A percentile compares a stretch with the other conserved stretches of the same genome.
Conservation (phyloP, 2,113 vertebrate species). For the Zosterops borbonicus region DNA sequence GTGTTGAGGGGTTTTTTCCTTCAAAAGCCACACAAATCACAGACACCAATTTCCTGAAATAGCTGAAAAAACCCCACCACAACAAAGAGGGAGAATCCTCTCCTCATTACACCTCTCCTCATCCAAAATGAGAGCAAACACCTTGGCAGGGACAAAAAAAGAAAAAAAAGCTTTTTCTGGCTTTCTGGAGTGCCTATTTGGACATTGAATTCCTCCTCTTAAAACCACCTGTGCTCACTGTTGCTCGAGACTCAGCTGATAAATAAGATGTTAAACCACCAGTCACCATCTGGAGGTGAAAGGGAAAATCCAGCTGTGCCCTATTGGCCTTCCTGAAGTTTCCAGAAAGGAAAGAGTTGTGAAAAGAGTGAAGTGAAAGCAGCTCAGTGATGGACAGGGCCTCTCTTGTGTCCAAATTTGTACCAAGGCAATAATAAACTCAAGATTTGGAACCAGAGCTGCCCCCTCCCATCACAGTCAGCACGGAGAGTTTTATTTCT, state of each 20-base stretch:
- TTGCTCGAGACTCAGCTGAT: neutral
- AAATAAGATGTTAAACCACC: neutral
- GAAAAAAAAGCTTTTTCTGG: neutral
- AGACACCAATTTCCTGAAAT: neutral
- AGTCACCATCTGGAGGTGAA: neutral
- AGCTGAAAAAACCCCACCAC: too few species aligned
- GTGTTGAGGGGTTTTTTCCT: neutral
- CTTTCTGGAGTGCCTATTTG: neutral
- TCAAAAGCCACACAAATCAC: neutral
- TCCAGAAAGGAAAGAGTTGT: neutral
- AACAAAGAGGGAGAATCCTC: neutral
- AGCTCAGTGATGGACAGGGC: neutral
- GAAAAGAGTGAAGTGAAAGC: neutral
- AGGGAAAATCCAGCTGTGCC: neutral
- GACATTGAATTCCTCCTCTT: neutral
- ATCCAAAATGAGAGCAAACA: neutral
- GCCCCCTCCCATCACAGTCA: neutral
- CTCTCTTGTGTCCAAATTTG: neutral
- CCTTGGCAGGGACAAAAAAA: neutral
- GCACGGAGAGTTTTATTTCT: neutral
- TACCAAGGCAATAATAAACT: neutral
- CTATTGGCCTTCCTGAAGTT: neutral
- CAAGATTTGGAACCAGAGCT: neutral
- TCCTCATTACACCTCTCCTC: neutral
- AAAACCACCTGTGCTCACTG: neutral